Base-by-base conservation (phyloP, 2,888 invertebrate species). In the Philopedon plagiatum region DNA sequence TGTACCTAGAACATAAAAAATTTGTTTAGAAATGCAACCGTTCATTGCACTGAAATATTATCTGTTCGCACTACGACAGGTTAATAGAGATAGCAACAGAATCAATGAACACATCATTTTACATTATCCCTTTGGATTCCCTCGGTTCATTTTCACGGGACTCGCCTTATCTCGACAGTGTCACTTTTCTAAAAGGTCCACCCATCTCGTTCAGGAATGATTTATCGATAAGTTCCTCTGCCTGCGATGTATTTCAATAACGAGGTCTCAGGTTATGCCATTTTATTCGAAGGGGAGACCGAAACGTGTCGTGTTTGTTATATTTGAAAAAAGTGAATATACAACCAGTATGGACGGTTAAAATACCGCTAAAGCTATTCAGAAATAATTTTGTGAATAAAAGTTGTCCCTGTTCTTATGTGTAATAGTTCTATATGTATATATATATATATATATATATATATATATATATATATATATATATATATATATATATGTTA, bases 101-200 rank as follows among this genome's bases (percentile, higher is more conserved):
- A 60, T 71, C 72, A 72, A 67, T 72, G 72, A 72, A 72, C 60
- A 72, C 72, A 63, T 67, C 72, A 72, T 72, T 67, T 71, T 64
- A 37, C 71, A 64, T 56, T 71, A 71, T 65, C 66, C 67, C 49
- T 58, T 63, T 37, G 64, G 54, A 39, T 65, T 51, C 51, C 54
- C 71, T 61, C 66, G 65, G 61, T 60, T 71, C 71, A 61, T 71
- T 65, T 71, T 66, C 71, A 57, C 66, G 54, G 58, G 70, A 70
- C 63, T 70, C 58, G 66, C 54, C 71, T 66, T 71, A 71, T 71
- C 71, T 71, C 65, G 71, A 71, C 71, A 71, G 71, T 71, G 71
- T 71, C 71, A 71, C 71, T 71, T 71, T 71, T 58, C 71, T 71
- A 66, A 71, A 71, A 71, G 71, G 71, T 71, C 71, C 71, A 71